Base-by-base conservation (phyloP, 1,140 invertebrate species). In the Ips typographus region DNA sequence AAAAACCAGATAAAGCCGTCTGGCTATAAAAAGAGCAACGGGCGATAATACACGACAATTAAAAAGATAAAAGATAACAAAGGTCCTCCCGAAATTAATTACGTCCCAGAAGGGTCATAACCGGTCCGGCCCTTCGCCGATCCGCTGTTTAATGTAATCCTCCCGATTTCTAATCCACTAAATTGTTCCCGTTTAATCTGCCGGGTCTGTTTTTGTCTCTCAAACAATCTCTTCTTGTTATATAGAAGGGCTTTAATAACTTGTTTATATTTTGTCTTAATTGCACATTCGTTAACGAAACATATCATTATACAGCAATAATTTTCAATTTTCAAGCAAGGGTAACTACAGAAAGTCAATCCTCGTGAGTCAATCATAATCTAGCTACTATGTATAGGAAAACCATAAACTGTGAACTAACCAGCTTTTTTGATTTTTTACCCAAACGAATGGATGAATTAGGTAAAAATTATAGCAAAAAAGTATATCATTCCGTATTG, bases 401-500 rank as follows among this genome's bases (percentile, higher is more conserved):
- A 22, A 22, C 22, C 0, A 65, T 58, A 65, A 65, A 57, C 64
- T 65, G 64, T 57, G 44, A 49, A 6, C 44, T 49, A 22, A 22
- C 22, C 22, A 22, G 22, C 22, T 22, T 22, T 49, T 49, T 49
- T 49, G 22, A 49, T 6, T 49, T 49, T 49, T 49, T 8, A 49
- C 44, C 7, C 7, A 61, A 2, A 22, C 43, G 36, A 61, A 40
- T 3, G 36, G 59, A 47, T 38, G 39, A 65, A 37, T 38, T 44
- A 57, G 52, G 42, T 44, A 66, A n/a, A 61, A 55, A 58, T 22
- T 22, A 22, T 22, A 39, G 7, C 22, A 61, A 53, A 41, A 51
- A 7, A 56, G 7, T 52, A 68, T 61, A 61, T 60, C 51, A 68
- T 58, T 66, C 52, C 58, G 58, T 66, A 66, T 66, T 52, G 53